Evolutionary conservation across 2,888 invertebrate species (phyloP).

Genomic region (Dusona sp.): DNA sequence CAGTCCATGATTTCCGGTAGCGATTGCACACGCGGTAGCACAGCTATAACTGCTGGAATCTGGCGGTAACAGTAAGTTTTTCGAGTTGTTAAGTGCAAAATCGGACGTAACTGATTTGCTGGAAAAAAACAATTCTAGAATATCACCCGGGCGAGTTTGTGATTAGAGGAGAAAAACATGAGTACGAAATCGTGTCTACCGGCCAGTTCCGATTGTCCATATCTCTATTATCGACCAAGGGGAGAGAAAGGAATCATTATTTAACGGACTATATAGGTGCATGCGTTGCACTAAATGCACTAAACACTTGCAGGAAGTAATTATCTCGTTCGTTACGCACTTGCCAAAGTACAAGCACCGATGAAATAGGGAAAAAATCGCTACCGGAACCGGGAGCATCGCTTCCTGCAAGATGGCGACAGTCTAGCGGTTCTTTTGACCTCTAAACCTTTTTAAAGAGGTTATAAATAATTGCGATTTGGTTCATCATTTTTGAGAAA

Average conservation of each 20-base stretch:
- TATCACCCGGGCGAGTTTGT: not conserved
- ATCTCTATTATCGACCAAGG: constrained; percentile 60
- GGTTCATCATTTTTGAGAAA: too few relatives aligned
- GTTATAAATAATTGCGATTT: not conserved
- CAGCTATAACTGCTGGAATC: not conserved
- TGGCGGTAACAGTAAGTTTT: not conserved
- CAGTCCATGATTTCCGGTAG: not conserved
- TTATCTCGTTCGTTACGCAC: constrained; percentile 19
- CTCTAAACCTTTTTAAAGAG: not conserved
- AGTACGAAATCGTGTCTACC: constrained; percentile 75
- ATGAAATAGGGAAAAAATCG: constrained; percentile 31
- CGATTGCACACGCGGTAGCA: not conserved
- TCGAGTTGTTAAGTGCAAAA: not conserved
- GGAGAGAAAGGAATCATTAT: not conserved
- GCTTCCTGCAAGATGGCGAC: constrained; percentile 25
- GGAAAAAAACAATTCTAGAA: constrained; percentile 1
- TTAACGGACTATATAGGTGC: not conserved
- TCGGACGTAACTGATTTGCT: not conserved
- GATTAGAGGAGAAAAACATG: constrained; percentile 15
- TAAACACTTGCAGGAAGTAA: constrained; percentile 49
- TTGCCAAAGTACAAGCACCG: constrained; percentile 3
- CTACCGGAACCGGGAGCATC: constrained; percentile 45
- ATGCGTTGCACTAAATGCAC: constrained; percentile 13
- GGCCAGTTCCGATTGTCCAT: constrained; percentile 64
- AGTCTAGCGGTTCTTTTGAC: constrained; percentile 34